phyloP scores from a whole-genome alignment of 2,888 invertebrate species.

The Drosophila tanythrix region DNA sequence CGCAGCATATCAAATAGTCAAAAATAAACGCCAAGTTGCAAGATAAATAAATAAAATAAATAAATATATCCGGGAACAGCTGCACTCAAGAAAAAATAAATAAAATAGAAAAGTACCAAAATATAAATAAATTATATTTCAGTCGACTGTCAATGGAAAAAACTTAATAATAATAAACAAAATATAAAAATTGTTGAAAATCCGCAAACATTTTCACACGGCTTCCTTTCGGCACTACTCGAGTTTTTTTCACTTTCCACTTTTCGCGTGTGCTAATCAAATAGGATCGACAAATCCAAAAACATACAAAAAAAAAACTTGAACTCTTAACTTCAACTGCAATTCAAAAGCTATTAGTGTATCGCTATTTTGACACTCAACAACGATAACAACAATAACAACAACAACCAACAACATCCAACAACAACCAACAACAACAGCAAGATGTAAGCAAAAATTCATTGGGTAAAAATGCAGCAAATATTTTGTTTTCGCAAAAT shows the following conservation, averaged over 20 bases:
- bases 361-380: slow-evolving; percentile 38
- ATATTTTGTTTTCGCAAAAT: slow-evolving; percentile 60
- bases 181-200: slow-evolving; percentile 17
- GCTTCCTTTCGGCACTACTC: slow-evolving; percentile 32
- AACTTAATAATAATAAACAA: slow-evolving; percentile 7
- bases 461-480: slow-evolving; percentile 34
- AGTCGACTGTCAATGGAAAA: slow-evolving; percentile 7
- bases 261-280: slow-evolving; percentile 38
- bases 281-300: slow-evolving; percentile 27
- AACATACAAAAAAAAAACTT: slow-evolving; percentile 11
- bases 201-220: slow-evolving; percentile 38
- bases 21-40: slow-evolving; percentile 44
- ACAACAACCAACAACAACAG: slow-evolving; percentile 18
- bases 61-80: slow-evolving; percentile 16
- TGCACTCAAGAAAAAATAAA: slow-evolving; percentile 19
- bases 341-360: slow-evolving; percentile 42
- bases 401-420: slow-evolving; percentile 12
- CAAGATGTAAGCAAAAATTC: slow-evolving; percentile 64
- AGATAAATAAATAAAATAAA: slow-evolving; percentile 19
- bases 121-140: background rate
- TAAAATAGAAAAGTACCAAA: background rate
- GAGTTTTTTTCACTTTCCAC: slow-evolving; percentile 37
- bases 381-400: slow-evolving; percentile 24
- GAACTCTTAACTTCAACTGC: slow-evolving; percentile 26
- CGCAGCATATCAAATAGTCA: slow-evolving; percentile 61